Conservation (phyloP, 2,888 invertebrate genomes). For the Cerceris ruficornis region DNA sequence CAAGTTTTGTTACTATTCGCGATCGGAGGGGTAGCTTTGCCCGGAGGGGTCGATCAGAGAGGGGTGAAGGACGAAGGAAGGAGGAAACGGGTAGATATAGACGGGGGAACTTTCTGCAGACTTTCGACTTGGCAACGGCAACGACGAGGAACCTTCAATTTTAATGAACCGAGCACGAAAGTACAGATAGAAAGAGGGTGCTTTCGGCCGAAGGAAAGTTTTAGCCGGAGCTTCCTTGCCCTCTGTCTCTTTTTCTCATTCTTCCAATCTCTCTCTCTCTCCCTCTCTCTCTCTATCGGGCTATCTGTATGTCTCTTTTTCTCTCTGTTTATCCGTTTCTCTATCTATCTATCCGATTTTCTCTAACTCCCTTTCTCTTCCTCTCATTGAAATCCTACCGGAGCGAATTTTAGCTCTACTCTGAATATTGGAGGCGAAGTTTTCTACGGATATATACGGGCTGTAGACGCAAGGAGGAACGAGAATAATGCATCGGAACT, state of each 20-base stretch:
- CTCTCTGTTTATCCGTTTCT: too few relatives aligned
- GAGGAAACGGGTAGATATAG: constrained; percentile 10
- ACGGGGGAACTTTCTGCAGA: constrained; percentile 39
- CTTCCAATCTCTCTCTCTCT: too few relatives aligned
- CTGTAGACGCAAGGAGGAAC: constrained; percentile 19
- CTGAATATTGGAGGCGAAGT: constrained; percentile 61
- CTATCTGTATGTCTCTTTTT: too few relatives aligned
- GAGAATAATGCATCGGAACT: constrained; percentile 39
- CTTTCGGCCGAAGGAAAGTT: constrained; percentile 37
- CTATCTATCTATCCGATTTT: too few relatives aligned
- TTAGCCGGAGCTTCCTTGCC: constrained; percentile 8
- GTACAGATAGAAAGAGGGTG: constrained; percentile 32
- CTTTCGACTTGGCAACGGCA: constrained; percentile 63
- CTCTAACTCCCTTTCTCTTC: too few relatives aligned
- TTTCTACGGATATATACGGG: constrained; percentile 44
- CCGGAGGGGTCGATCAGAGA: background rate
- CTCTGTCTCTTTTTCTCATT: too few relatives aligned
- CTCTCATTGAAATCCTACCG: constrained; percentile 53
- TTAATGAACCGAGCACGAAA: constrained; percentile 64
- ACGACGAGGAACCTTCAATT: constrained; percentile 66
- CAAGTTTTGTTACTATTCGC: constrained; percentile 39
- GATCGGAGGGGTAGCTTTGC: background rate
- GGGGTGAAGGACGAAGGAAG: background rate
- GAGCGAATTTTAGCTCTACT: constrained; percentile 50
- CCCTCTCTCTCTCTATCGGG: too few relatives aligned